These are phyloP conservation scores for Paracentrotus lividus DNA, from an alignment of 53 echinoderm and acorn worm species.

Conservation along the genomic window DNA sequence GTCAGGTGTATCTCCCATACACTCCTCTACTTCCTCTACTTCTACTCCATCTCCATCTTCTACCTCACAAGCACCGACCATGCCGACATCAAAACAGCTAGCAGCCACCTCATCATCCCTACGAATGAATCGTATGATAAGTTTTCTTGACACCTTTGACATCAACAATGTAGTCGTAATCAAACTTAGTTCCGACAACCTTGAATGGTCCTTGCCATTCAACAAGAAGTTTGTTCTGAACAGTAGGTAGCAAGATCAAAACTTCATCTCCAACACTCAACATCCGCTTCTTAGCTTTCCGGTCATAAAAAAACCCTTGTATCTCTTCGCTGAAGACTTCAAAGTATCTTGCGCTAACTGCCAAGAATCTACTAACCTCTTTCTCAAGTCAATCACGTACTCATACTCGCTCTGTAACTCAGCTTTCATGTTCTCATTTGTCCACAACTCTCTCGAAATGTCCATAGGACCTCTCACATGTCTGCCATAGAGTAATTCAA, in stretches of 20 bases:
- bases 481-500: no score
- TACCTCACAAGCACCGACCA: not conserved
- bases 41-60: not conserved
- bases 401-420: no score
- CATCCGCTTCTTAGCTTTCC: conserved; percentile 50
- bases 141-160: conserved; percentile 35
- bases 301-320: no score
- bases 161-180: conserved; percentile 71
- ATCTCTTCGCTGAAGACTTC: no score
- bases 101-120: not conserved
- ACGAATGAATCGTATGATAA: not conserved
- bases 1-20: conserved; percentile 3
- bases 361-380: not conserved
- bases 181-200: conserved; percentile 60
- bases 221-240: conserved; percentile 71
- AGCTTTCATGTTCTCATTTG: no score
- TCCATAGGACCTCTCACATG: no score
- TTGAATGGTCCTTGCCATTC: conserved; percentile 83
- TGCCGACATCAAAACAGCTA: not conserved
- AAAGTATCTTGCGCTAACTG: no score
- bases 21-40: not conserved
- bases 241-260: conserved; percentile 73
- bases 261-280: no score
- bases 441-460: no score
- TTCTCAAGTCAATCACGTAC: no score